Percentiles rank a stretch among this genome's conserved stretches.
These are phyloP conservation scores for Stegodyphus mimosarum DNA, from an alignment of 1,140 invertebrate genomes.

Conservation along the genomic window DNA sequence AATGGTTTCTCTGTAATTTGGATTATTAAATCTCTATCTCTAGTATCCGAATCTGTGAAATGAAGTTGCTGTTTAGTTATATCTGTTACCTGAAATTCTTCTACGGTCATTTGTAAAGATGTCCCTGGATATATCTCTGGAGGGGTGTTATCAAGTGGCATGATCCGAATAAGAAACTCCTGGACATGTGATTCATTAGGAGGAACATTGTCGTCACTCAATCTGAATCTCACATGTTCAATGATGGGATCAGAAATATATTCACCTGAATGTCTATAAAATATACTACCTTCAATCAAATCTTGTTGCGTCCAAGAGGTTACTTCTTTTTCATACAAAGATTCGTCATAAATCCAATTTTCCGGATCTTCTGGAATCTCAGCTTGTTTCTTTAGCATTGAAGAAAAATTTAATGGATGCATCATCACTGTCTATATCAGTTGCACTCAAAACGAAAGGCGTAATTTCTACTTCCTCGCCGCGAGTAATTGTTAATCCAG, in stretches of 20 bases:
- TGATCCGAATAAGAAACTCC: conserved; percentile 67
- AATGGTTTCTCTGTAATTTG: conserved; percentile 65
- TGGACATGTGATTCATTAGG: conserved; percentile 67
- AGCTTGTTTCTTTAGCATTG: conserved; percentile 66
- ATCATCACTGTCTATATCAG: conserved; percentile 70
- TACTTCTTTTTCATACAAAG: conserved; percentile 66
- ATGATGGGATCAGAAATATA: conserved; percentile 64
- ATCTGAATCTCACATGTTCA: conserved; percentile 66
- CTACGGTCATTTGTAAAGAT: conserved; percentile 66
- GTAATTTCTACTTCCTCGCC: conserved; percentile 66
- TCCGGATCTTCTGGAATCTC: conserved; percentile 65
- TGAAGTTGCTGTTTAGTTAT: conserved; percentile 66
- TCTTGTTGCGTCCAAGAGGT: conserved; percentile 68
- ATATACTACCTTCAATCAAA: conserved; percentile 68
- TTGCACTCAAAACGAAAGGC: conserved; percentile 67
- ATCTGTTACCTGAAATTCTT: conserved; percentile 67
- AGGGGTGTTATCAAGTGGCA: conserved; percentile 68
- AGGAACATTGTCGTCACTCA: conserved; percentile 66
- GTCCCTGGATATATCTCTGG: conserved; percentile 66
- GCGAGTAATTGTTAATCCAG: conserved; percentile 67
- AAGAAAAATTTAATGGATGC: conserved; percentile 66
- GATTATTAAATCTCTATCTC: conserved; percentile 66
- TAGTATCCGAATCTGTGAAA: conserved; percentile 67
- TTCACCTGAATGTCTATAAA: conserved; percentile 67
- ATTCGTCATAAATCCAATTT: conserved; percentile 66